A percentile compares a stretch with the other conserved stretches of the same genome.
phyloP scores from a whole-genome alignment of 2,113 vertebrate genomes.

The Phaethon lepturus region DNA sequence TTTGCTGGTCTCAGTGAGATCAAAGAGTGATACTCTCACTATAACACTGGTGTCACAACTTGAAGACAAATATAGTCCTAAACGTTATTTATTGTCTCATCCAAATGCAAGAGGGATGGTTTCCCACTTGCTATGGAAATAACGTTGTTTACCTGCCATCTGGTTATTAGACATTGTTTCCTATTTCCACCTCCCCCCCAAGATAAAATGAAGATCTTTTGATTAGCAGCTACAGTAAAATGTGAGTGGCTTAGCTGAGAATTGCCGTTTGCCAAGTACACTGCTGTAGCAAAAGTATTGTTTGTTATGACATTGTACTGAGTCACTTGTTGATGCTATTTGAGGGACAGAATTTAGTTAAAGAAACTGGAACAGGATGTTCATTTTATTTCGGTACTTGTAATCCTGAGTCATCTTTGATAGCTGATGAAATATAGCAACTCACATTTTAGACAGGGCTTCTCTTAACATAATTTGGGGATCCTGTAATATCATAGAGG shows the following conservation, averaged over 20 bases:
- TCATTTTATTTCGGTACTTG: slow-evolving; percentile 59
- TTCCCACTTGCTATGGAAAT: slow-evolving; percentile 16
- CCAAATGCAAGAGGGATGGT: not conserved
- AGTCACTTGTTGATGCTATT: slow-evolving; percentile 64
- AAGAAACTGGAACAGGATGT: slow-evolving; percentile 52
- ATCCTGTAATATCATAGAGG: not conserved
- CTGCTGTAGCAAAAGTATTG: not conserved
- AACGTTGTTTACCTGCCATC: slow-evolving; percentile 33
- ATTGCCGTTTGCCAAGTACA: slow-evolving; percentile 2
- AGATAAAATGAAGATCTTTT: slow-evolving; percentile 48
- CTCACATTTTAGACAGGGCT: not conserved
- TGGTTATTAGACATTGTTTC: not conserved
- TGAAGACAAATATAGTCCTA: not conserved
- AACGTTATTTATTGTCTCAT: not conserved
- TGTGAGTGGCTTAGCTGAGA: slow-evolving; percentile 24
- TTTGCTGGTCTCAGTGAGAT: not conserved
- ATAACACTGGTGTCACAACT: not conserved
- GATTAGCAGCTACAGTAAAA: slow-evolving; percentile 18
- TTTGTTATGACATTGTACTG: slow-evolving; percentile 51
- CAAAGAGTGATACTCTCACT: not conserved
- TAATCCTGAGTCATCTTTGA: slow-evolving; percentile 38
- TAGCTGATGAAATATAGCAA: slow-evolving; percentile 6
- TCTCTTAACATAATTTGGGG: slow-evolving; percentile 3
- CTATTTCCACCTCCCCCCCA: not conserved
- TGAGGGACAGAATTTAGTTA: slow-evolving; percentile 45